Evolutionary conservation across 2,888 invertebrate species (phyloP).

Genomic region (Drosophila paucipuncta): DNA sequence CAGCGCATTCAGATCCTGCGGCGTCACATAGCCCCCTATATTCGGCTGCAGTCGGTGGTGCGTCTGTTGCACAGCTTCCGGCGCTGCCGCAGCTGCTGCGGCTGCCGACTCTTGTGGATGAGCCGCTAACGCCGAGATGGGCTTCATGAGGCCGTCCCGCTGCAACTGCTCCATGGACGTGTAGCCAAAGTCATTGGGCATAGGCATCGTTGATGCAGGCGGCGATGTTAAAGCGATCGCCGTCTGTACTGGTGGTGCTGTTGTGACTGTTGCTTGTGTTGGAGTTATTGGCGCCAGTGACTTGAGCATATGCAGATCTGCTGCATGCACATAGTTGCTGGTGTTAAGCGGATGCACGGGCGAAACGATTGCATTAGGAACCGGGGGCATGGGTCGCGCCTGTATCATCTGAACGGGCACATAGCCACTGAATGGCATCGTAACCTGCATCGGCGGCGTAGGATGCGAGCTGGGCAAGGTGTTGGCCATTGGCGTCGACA

Average conservation of each 20-base stretch:
- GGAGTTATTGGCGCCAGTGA: slow-evolving; percentile 32
- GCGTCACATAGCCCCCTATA: slow-evolving; percentile 81
- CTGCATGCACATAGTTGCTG: slow-evolving; percentile 63
- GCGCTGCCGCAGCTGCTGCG: slow-evolving; percentile 2
- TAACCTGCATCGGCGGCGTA: background rate
- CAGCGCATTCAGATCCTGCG: slow-evolving; percentile 77
- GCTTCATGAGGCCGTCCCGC: slow-evolving; percentile 57
- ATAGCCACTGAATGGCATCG: slow-evolving; percentile 63
- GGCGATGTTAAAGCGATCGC: slow-evolving; percentile 19
- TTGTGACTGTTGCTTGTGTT: background rate
- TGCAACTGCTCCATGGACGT: slow-evolving; percentile 73
- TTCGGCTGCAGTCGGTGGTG: slow-evolving; percentile 40
- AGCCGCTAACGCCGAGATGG: slow-evolving; percentile 1
- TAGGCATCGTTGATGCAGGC: background rate
- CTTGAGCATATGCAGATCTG: slow-evolving; percentile 61
- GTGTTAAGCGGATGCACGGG: slow-evolving; percentile 47
- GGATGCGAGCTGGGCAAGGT: slow-evolving; percentile 24
- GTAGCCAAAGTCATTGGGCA: slow-evolving; percentile 56
- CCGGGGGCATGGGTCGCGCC: slow-evolving; percentile 7
- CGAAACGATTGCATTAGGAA: slow-evolving; percentile 5
- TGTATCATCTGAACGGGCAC: slow-evolving; percentile 58
- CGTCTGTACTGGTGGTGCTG: background rate
- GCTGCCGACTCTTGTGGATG: background rate
- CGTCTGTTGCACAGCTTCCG: slow-evolving; percentile 13
- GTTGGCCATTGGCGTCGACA: slow-evolving; percentile 40